Evolutionary conservation across 2,797 vertebrate genomes (phyloP).

Genomic region (Smutsia temminckii): DNA sequence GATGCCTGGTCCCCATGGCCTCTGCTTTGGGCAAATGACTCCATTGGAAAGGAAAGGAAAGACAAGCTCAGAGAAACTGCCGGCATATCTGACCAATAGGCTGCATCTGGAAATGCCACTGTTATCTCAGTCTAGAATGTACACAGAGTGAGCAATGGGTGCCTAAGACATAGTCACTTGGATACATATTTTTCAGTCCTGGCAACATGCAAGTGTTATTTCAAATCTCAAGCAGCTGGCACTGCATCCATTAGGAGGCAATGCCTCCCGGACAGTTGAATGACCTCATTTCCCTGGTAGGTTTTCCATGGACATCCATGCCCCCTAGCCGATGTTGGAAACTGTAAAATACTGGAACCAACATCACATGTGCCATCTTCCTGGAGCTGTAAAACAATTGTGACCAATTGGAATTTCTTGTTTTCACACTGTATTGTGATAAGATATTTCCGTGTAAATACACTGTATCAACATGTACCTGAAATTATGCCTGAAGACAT

Average conservation of each 20-base stretch:
- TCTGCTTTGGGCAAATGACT: neutral
- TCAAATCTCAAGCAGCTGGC: neutral
- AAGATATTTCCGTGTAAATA: neutral
- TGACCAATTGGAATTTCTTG: neutral
- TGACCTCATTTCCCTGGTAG: neutral
- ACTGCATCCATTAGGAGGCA: accelerated
- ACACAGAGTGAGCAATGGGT: accelerated
- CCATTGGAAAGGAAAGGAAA: accelerated
- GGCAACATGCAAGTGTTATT: accelerated
- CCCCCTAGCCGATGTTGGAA: neutral
- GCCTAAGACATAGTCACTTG: accelerated
- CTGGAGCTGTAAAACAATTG: neutral
- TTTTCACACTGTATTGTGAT: neutral
- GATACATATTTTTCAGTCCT: neutral
- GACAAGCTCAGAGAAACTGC: accelerated
- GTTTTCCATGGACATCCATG: accelerated
- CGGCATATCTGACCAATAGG: accelerated
- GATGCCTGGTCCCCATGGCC: accelerated
- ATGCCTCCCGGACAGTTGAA: accelerated
- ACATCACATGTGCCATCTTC: neutral
- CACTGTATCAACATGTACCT: neutral
- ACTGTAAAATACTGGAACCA: accelerated
- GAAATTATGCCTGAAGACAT: neutral
- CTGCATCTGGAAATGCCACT: neutral
- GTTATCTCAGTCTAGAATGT: accelerated